Evolutionary conservation across 2,797 vertebrate genomes (phyloP).

Genomic region (Acipenser ruthenus): DNA sequence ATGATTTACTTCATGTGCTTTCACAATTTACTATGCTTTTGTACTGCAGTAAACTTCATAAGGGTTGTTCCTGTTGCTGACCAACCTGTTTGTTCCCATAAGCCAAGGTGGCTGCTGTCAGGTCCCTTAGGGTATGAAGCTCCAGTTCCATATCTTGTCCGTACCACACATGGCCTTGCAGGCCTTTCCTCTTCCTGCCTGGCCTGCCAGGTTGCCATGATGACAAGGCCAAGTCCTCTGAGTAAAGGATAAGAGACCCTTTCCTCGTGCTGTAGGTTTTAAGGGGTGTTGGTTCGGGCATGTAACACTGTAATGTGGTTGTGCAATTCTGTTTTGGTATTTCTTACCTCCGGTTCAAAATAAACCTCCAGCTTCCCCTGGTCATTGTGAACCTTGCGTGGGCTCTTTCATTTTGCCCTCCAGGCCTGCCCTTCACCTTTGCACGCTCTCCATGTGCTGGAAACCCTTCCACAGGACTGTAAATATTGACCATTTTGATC

Average conservation of each 20-base stretch:
- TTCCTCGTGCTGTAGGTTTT: conserved; percentile 70
- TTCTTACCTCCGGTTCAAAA: conserved; percentile 64
- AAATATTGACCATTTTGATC: conserved; percentile 2
- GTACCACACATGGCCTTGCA: conserved; percentile 12
- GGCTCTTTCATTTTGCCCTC: conserved; percentile 49
- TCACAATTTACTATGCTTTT: no score
- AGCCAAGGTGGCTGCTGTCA: conserved; percentile 48
- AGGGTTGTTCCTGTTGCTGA: no score
- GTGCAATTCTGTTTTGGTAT: no score
- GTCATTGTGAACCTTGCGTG: conserved; percentile 36
- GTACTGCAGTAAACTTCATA: no score
- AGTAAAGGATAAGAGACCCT: conserved; percentile 58
- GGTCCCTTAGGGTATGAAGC: conserved; percentile 46
- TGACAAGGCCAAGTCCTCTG: conserved; percentile 54
- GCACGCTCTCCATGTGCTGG: background rate
- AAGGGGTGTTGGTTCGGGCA: conserved; percentile 40
- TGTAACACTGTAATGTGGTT: conserved; percentile 6
- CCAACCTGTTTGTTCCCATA: conserved; percentile 50
- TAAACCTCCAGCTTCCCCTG: conserved; percentile 60
- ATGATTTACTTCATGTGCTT: no score
- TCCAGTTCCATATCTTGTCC: conserved; percentile 34
- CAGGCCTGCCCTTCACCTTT: conserved; percentile 6
- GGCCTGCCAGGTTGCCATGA: conserved; percentile 23
- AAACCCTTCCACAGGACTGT: background rate
- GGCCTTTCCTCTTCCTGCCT: conserved; percentile 29